Evolutionary conservation across 1,140 invertebrate genomes (phyloP), one percentile per base, ranked within the genome.

Genomic region (Pinna nobilis): DNA sequence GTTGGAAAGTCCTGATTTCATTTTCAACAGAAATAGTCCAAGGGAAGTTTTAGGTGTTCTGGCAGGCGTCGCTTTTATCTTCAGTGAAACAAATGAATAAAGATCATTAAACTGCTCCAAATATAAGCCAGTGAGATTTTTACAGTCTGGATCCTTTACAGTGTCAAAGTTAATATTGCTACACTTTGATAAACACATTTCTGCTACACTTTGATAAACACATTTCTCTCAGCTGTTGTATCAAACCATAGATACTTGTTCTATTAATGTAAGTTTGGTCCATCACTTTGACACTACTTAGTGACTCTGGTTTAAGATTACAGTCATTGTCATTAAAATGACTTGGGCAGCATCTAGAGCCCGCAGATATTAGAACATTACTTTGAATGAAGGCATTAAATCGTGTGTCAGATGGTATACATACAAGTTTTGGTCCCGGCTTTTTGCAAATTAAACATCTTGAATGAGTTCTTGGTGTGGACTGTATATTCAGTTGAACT

Each of bases 1-100:
- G 39, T 69, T 69, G 3, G 53, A 30, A 35, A 69, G 23, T 30
- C 66, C 53, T 18, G 66, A 69, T 39, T 49, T 69, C 51, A 69
- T 57, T 28, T 69, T 69, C 6, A 44, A 28, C 2, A 69, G 41
- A 49, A 60, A 60, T n/a, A 69, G 44, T 5, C 37, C 66, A 32
- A 69, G 23, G 18, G 35, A 44, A 11, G 53, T 69, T 47, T 30
- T 57, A 3, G 23, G 15, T 11, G 32, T 60, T 20, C 66, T 30
- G 15, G 53, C 53, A n/a, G 66, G 53, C 23, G 66, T 69, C 25
- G 59, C 60, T 3, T 25, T 20, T 33, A 66, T 33, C 6, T 18
- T 15, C 11, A 13, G 11, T 5, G 20, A 6, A n/a, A 33, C 28
- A 9, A n/a, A 9, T 18, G 23, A 18, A 30, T 6, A 51, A 3